Base-by-base conservation (phyloP, 2,113 vertebrate species). In the Eleginops maclovinus region DNA sequence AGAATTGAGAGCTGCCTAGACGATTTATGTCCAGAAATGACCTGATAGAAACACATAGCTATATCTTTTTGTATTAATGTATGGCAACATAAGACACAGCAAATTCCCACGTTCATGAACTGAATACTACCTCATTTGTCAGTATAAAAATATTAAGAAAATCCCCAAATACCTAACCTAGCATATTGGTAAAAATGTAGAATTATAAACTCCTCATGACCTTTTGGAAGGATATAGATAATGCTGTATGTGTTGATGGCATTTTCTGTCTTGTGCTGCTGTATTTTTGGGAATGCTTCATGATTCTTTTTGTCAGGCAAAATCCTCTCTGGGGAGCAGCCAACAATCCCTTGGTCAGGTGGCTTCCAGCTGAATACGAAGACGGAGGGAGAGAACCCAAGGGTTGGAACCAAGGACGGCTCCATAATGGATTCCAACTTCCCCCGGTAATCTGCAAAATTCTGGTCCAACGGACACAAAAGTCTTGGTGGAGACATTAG, bases 291-390 rank as follows among this genome's bases (percentile, higher is more conserved):
- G 84, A 70, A 77, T 15, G 31, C 80, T 75, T 77, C 79, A 49
- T 73, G 61, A 61, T 88, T 83, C 22, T 72, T 87, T 84, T 75
- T 80, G 80, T 86, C 85, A 99, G 98, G 84, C 89, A 95, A 56
- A 94, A 97, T 80, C 96, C 96, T 82, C 84, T 90, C 36, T 99
- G 98, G 98, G 98, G 98, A 59, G 95, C 97, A 76, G 94, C 97
- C 87, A 96, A 96, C 87, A 95, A 77, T 0, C 93, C 94, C 43
- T 91, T 99, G 88, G 93, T 93, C 61, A 93, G 98, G 70, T 99
- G 98, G 98, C 97, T 99, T 73, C 96, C 97, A 60, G 94, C 97
- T 14, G 81, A 90, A 80, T 99, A 99, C 0, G 98, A 99, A 83
- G 98, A 99, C 2, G 95, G 92, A 69, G 54, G 96, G 86, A 95